phyloP scores from a whole-genome alignment of 2,888 invertebrate species.

The Apamea anceps region DNA sequence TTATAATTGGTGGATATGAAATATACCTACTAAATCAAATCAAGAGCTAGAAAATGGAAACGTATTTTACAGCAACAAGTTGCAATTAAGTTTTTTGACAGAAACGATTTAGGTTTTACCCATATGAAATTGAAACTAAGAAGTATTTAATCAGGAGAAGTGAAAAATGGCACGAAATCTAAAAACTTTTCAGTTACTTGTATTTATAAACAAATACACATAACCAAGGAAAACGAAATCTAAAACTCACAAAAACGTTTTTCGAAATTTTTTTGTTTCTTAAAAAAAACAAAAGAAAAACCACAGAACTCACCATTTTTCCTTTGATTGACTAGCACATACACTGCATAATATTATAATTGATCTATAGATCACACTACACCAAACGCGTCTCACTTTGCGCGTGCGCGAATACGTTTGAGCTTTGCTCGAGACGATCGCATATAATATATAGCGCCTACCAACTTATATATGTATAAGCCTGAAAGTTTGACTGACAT shows the following conservation, averaged over 20 bases:
- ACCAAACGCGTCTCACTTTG: constrained; percentile 71
- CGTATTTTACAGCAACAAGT: neutral
- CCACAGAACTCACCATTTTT: constrained; percentile 74
- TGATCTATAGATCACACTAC: constrained; percentile 69
- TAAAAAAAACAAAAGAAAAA: constrained; percentile 19
- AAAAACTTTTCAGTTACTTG: neutral
- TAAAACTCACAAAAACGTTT: neutral
- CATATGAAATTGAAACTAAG: neutral
- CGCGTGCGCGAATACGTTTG: constrained; percentile 73
- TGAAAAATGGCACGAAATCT: neutral
- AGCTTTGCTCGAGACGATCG: constrained; percentile 66
- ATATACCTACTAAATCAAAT: neutral
- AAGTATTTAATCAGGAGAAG: neutral
- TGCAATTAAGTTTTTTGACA: neutral
- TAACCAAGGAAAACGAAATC: neutral
- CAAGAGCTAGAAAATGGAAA: neutral
- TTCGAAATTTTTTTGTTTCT: neutral
- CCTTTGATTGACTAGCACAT: constrained; percentile 74
- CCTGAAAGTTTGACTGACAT: constrained; percentile 67
- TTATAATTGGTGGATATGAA: neutral
- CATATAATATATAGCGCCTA: constrained; percentile 77
- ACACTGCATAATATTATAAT: constrained; percentile 70
- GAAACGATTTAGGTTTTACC: neutral
- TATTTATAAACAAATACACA: neutral
- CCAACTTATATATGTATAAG: constrained; percentile 58